Base-by-base conservation (phyloP, 2,113 vertebrate genomes). In the Scomber japonicus region DNA sequence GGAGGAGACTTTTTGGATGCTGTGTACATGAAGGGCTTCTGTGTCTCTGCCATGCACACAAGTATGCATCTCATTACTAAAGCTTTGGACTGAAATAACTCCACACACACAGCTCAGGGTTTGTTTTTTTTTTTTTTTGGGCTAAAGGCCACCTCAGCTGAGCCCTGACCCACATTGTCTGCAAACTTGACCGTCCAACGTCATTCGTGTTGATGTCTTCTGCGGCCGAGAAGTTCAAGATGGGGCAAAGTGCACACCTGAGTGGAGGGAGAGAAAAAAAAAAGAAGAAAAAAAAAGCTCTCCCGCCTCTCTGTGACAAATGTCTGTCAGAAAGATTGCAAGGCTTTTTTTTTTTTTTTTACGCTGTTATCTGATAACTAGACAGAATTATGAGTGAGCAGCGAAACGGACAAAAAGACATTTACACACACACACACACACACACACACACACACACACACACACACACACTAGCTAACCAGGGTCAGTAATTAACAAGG, bases 51-150 rank as follows among this genome's bases (percentile, higher is more conserved):
- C 19, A 50, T 79, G 81, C 84, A 88, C 89, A 67, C 86, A 92
- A 90, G 79, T 87, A 92, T 91, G 92, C 90, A 91, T 92, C 84
- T 89, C 84, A 92, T 94, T 91, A 86, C 80, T 21, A 62, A 83
- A 66, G n/a, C 2, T 79, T 78, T 63, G 24, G 78, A 82, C 83
- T 70, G 50, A 90, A 93, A 92, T 91, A 93, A 79, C 86, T 91
- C 60, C 71, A 71, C 51, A n/a, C n/a, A n/a, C n/a, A n/a, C n/a
- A n/a, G n/a, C n/a, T n/a, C n/a, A n/a, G n/a, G n/a, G n/a, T n/a
- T n/a, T n/a, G n/a, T n/a, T n/a, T n/a, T n/a, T n/a, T n/a, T n/a
- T n/a, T 46, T 68, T 86, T 75, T 63, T 75, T 63, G 63, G 79
- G 78, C 80, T 77, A 46, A 6, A 79, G 78, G 88, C 82, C 80